Conservation (phyloP, 2,113 vertebrate genomes). For the Leptodactylus fuscus region DNA sequence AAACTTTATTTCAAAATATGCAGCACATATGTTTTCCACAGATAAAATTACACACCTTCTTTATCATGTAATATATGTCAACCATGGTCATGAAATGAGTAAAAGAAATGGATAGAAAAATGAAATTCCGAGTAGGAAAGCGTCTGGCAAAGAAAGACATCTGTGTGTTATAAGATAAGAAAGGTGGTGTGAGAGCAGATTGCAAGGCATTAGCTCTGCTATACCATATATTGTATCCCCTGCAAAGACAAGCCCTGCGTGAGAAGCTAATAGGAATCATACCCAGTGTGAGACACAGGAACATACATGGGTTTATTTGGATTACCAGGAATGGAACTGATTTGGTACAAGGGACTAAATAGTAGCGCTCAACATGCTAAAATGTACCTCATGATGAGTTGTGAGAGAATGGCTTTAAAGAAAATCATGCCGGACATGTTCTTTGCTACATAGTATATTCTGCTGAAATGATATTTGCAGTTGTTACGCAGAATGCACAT, state of each 20-base stretch:
- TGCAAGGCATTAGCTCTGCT: not conserved
- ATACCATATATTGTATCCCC: slow-evolving; percentile 22
- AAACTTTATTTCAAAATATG: not conserved
- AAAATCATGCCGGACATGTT: not conserved
- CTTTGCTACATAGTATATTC: not conserved
- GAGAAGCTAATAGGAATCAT: slow-evolving; percentile 49
- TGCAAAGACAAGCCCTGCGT: slow-evolving; percentile 48
- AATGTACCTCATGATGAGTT: slow-evolving; percentile 12
- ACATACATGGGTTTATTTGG: slow-evolving; percentile 5
- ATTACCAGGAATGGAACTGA: slow-evolving; percentile 25
- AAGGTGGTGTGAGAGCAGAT: slow-evolving; percentile 5
- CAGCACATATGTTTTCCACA: not conserved
- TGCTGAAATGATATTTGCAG: not conserved
- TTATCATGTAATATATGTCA: not conserved
- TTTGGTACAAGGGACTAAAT: not conserved
- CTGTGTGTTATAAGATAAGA: slow-evolving; percentile 50
- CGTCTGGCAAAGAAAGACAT: slow-evolving; percentile 29
- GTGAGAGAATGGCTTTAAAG: slow-evolving; percentile 6
- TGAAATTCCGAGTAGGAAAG: not conserved
- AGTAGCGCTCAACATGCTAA: not conserved
- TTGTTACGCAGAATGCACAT: not conserved
- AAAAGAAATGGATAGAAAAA: not conserved
- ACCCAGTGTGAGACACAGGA: not conserved
- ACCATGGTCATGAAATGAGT: not conserved
- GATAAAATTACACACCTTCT: not conserved